These are phyloP conservation scores for Coracias cyanogaster DNA, from an alignment of 2,797 vertebrate genomes.

Conservation along the genomic window DNA sequence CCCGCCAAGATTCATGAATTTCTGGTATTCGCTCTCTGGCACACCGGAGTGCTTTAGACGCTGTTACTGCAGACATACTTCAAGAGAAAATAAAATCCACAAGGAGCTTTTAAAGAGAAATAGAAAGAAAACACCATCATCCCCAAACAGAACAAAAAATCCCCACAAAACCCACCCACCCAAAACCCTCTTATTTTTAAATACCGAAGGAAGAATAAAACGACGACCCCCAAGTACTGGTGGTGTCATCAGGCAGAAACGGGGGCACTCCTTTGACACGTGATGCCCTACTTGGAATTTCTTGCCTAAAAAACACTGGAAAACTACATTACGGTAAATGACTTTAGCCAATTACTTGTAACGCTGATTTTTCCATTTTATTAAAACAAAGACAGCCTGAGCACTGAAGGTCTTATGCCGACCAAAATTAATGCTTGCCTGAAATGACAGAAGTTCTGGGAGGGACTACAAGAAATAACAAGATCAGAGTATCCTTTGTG, in stretches of 20 bases:
- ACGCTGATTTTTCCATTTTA: not conserved
- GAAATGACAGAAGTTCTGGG: not conserved
- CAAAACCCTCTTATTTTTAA: not conserved
- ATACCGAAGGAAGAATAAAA: not conserved
- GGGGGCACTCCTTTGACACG: not conserved
- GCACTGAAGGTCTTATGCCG: not conserved
- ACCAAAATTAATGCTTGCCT: conserved; percentile 16
- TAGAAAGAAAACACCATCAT: accelerated
- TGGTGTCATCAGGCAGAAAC: not conserved
- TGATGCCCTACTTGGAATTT: not conserved
- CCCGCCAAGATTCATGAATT: not conserved
- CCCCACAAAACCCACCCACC: not conserved
- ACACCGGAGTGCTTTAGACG: not conserved
- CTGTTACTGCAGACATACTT: not conserved
- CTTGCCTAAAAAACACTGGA: not conserved
- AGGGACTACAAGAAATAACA: not conserved
- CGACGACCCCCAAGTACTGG: accelerated
- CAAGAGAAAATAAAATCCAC: not conserved
- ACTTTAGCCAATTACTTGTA: not conserved
- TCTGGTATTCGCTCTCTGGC: not conserved
- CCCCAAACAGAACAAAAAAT: not conserved
- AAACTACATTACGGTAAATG: not conserved
- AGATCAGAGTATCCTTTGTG: not conserved
- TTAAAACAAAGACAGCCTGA: conserved; percentile 3
- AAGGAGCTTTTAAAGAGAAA: not conserved